Base-by-base conservation (phyloP, 1,140 invertebrate genomes). In the Oncopeltus fasciatus region DNA sequence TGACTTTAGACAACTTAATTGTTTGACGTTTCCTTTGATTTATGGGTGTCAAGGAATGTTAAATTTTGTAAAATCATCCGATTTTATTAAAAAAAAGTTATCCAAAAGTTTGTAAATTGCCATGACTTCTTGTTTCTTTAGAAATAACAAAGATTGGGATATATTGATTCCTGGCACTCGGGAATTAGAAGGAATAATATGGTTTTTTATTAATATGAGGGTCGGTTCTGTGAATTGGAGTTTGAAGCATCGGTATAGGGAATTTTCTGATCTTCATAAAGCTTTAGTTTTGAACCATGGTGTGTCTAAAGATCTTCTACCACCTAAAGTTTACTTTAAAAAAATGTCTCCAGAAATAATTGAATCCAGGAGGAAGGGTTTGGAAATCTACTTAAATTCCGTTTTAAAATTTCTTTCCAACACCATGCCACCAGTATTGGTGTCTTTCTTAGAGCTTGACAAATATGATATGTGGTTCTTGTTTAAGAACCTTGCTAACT, bases 301-400 rank as follows among this genome's bases (percentile, higher is more conserved):
- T 18, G 83, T 92, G 1, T 80, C 82, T 21, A 90, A 88, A 72
- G 89, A 90, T 67, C 77, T 92, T 60, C 71, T 96, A 14, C 93
- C 93, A 18, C 89, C 90, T 3, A 96, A 96, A 72, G 94, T 94
- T 75, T 77, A 94, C 16, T 83, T 90, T 69, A 85, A 87, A 0
- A 88, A 87, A 67, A 82, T 82, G 67, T 82, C 81, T 67, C 88
- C 90, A 14, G 76, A 81, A 18, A 95, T 97, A 71, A 79, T 97
- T 21, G 89, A 92, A 70, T 87, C 85, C 69, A 78, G 93, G 62
- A 81, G 89, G 57, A 75, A 80, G 65, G 85, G 82, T 20, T 74
- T 97, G 27, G 85, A 93, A 72, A 75, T 78, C 16, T 96, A 96
- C 74, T 74, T 95, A 4, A 85, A 86, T 70, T 83, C 81, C 63